Base-by-base conservation (phyloP, 1,140 invertebrate genomes). In the Tyrophagus putrescentiae region DNA sequence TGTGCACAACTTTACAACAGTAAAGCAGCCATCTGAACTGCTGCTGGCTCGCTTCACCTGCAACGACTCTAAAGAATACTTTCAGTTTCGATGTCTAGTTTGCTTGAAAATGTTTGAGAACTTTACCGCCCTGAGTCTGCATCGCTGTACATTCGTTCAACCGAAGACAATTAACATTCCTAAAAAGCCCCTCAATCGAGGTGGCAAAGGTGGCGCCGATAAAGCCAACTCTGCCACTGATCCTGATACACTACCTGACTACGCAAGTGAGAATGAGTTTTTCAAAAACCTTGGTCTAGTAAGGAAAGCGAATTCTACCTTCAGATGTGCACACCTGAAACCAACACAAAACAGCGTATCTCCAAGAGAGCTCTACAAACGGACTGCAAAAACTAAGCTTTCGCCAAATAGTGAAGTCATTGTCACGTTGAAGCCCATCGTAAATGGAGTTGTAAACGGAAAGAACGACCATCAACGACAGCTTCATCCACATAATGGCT, bases 1-100 rank as follows among this genome's bases (percentile, higher is more conserved):
- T 54, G 52, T 54, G n/a, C 52, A 54, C 39, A 54, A 54, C 39
- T 42, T 54, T 54, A 31, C 39, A 34, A 9, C 52, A 32, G 21
- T 13, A 31, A 13, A 27, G 39, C 52, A n/a, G 25, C 13, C 32
- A 27, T 54, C 52, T 31, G 52, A 54, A 27, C 2, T 54, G 4
- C 16, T 54, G n/a, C 25, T 54, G 3, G n/a, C 52, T 31, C 52
- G 52, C 25, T 54, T 54, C 13, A 54, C 13, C 18, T n/a, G n/a
- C 3, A 31, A 28, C 28, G 45, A 48, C 9, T 25, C n/a, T 21
- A 50, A 50, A 54, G 39, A 54, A 54, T 54, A 54, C 27, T 54
- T 32, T 16, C 52, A 54, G 21, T 54, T 54, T 54, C 13, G 52
- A 4, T 54, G 52, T 54, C 39, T 54, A 54, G n/a, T 34, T 16